Evolutionary conservation across 2,888 invertebrate genomes (phyloP), one percentile per base, ranked within the genome.

Genomic region (Caenorhabditis sp.): DNA sequence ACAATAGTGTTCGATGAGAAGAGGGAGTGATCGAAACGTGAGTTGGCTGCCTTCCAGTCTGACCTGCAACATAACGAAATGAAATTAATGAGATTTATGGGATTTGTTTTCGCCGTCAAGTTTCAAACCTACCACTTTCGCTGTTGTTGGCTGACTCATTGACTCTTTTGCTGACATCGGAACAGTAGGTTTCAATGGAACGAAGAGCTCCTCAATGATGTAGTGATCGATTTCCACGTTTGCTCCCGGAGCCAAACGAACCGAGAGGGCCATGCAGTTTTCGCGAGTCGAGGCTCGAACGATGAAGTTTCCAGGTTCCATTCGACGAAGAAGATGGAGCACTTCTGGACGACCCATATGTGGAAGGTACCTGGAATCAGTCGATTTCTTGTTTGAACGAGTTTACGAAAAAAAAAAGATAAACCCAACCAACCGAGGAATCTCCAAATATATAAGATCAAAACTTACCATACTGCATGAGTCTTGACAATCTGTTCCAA

Each of bases 201-300:
- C 44, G 10, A 59, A 19, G 16, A 80, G 61, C 61, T 96, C 95
- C 93, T 97, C 97, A 89, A 98, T 96, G 90, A 98, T 95, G 94
- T 97, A 98, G 93, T 98, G 97, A 93, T 98, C 97, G 92, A 97
- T 96, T 93, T 96, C 96, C 10, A 96, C 96, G 1, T 96, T 96
- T 91, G 95, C 96, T 90, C 95, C 95, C 24, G 95, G 95, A 19
- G 85, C 84, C 49, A 90, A 63, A 77, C 97, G 95, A 61, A 97
- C 96, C 63, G 96, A 96, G 87, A 98, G 95, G 51, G 97, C 97
- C 96, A 97, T 96, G 72, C 97, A 97, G 90, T 96, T 95, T 54
- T 95, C 95, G 93, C 97, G 96, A 91, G 97, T 97, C 54, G 97
- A 97, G 92, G 96, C 96, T 61, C 97, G 95, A 49, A 98, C 97